phyloP scores from a whole-genome alignment of 2,797 vertebrate genomes.

The Eulemur rubriventer region DNA sequence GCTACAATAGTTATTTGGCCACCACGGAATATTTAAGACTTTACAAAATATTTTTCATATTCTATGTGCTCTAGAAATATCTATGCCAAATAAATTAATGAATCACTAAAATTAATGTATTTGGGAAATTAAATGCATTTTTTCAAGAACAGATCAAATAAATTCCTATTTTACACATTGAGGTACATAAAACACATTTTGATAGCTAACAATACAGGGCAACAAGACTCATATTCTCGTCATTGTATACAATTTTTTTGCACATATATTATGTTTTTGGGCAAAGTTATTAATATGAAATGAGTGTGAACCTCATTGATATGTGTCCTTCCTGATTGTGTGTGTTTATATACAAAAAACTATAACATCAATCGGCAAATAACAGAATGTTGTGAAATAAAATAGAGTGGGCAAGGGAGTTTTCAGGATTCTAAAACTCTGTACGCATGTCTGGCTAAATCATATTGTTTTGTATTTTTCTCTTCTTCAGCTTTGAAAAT shows the following conservation, averaged over 20 bases:
- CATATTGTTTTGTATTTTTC: neutral
- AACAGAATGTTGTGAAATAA: neutral
- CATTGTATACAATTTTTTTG: neutral
- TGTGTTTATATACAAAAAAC: neutral
- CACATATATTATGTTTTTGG: neutral
- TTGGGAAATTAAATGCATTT: neutral
- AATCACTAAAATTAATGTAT: neutral
- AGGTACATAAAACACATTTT: neutral
- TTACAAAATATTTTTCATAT: neutral
- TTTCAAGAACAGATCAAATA: neutral
- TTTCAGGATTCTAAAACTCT: conserved; percentile 7
- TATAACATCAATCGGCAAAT: neutral
- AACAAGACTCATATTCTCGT: neutral
- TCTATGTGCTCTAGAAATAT: neutral
- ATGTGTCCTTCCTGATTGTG: neutral
- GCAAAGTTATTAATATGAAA: neutral
- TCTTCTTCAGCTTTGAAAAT: conserved; percentile 5
- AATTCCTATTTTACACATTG: neutral
- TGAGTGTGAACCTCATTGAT: neutral
- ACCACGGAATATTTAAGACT: neutral
- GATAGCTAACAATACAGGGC: neutral
- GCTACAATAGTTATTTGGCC: neutral
- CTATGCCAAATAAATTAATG: neutral
- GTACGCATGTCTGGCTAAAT: neutral
- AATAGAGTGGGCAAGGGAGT: neutral